Conservation (phyloP, 2,113 vertebrate genomes). For the Motacilla tschutschensis region DNA sequence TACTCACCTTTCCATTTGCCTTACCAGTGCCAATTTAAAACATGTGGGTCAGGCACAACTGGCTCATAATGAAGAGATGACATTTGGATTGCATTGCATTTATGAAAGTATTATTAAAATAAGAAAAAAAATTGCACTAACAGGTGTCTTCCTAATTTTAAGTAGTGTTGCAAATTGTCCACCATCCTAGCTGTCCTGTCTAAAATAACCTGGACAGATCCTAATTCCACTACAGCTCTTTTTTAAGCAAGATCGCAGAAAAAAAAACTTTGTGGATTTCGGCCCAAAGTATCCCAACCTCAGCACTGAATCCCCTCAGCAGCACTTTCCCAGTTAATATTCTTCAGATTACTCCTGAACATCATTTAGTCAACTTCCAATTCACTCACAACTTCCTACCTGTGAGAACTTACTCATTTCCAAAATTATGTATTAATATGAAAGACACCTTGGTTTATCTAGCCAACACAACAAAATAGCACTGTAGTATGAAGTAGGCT, state of each 20-base stretch:
- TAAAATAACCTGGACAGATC: not conserved
- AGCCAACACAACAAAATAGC: not conserved
- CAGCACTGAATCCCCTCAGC: not conserved
- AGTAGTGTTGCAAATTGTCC: not conserved
- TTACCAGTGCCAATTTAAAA: conserved; percentile 15
- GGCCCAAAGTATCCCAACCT: not conserved
- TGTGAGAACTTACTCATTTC: not conserved
- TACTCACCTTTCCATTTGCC: not conserved
- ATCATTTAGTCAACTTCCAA: not conserved
- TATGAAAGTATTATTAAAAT: not conserved
- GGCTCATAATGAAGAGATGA: not conserved
- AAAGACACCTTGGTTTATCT: not conserved
- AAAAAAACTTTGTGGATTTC: not conserved
- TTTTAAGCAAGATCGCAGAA: not conserved
- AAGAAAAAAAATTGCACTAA: not conserved
- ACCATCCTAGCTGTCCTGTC: not conserved
- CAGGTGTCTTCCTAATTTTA: not conserved
- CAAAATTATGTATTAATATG: not conserved
- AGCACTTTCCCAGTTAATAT: not conserved
- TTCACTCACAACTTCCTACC: not conserved
- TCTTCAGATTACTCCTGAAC: not conserved
- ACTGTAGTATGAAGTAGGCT: not conserved
- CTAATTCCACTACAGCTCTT: not conserved
- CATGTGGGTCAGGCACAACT: not conserved
- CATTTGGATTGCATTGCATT: not conserved